Base-by-base conservation (phyloP, 2,113 vertebrate genomes). In the Catharus minimus region DNA sequence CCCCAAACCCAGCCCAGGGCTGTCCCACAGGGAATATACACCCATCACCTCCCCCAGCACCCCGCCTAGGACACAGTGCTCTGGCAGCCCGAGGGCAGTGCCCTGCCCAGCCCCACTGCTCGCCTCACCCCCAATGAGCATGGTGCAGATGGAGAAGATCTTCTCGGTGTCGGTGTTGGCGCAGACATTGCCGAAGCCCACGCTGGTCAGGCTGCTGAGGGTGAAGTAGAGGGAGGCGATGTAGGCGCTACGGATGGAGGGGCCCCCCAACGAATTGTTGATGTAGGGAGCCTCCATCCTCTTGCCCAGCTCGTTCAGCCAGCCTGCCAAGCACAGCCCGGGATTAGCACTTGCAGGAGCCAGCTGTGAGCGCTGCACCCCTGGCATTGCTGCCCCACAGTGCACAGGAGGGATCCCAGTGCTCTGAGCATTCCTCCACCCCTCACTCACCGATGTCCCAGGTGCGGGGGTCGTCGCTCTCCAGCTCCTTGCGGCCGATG, bases 151-250 rank as follows among this genome's bases (percentile, higher is more conserved):
- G 94, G 99, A 99, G 97, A 99, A 99, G 96, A 99, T 98, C 96
- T 99, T 99, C 96, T 99, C 99, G 0, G 98, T 98, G 1, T 99
- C 99, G 0, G 99, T 99, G 95, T 99, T 99, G 96, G 99, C 99
- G 0, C 98, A 99, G 77, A 99, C 99, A 2, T 99, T 99, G 73
- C 99, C 99, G 3, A 99, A 99, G 79, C 99, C 99, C 49, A 99
- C 99, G 9, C 99, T 99, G 89, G 99, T 99, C 60, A 99, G 98
- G 96, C 99, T 99, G 97, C 99, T 99, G 82, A 99, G 98, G 55
- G 99, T 99, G 97, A 99, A 99, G 97, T 99, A 99, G 88, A 99
- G 99, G 2, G 99, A 99, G 7, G 99, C 98, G 32, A 99, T 98
- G 95, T 99, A 99, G 95, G 99, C 98, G 15, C 98, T 99, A 39